Base-by-base conservation (phyloP, 2,113 vertebrate genomes). In the Apaloderma vittatum region DNA sequence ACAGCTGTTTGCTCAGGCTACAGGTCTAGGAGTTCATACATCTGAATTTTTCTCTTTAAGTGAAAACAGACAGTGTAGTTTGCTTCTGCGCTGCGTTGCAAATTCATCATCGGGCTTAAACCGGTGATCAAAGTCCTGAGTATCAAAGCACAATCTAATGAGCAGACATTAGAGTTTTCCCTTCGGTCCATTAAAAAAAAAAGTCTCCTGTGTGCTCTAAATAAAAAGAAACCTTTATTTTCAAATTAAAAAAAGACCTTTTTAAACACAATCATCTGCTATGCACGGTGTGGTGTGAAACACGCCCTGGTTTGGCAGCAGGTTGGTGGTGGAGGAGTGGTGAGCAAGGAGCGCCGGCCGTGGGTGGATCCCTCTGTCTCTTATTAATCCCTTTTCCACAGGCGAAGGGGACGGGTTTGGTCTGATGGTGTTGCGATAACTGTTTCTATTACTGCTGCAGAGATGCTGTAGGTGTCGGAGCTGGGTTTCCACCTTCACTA, bases 271-370 rank as follows among this genome's bases (percentile, higher is more conserved):
- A 2, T 37, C 43, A 15, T 34, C 5, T 55, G 6, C 52, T 81
- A 15, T 3, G 2, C 26, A 15, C 0, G 0, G 11, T 48, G 15
- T 51, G 46, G 6, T 6, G 21, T 51, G 68, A 46, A 65, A 72
- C 46, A 26, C 1, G 7, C 32, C 37, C 22, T 68, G 27, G 34
- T 76, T 30, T 43, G 70, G 54, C 54, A 63, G 27, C 24, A 40
- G 16, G 4, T 55, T 55, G 68, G 43, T 82, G 48, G 27, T 75
- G 12, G 29, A 10, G 84, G 66, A 55, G 12, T 8, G 21, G 9
- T 61, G 51, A 30, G 9, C 46, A 24, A 15, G 43, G 43, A 84
- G 29, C 0, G 0, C 27, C 29, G 32, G 6, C 19, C 2, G 0
- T 13, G 9, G 5, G 8, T 22, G 48, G 27, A 12, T 48, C 2